phyloP scores from a whole-genome alignment of 2,888 invertebrate genomes.

The Cistogaster globosa region DNA sequence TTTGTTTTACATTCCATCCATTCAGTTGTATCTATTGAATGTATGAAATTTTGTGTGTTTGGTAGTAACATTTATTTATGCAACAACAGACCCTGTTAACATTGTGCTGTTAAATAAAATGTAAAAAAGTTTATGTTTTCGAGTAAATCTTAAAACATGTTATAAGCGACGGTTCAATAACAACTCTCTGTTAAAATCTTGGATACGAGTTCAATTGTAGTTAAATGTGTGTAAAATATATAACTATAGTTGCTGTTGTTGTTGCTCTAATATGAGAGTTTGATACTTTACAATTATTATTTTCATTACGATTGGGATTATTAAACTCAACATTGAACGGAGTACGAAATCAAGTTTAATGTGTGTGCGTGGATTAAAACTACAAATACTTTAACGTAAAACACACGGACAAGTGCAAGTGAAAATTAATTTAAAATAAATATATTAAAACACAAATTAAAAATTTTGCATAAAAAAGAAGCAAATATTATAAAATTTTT shows the following conservation, averaged over 20 bases:
- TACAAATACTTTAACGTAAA: constrained; percentile 22
- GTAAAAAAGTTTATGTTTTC: constrained; percentile 3
- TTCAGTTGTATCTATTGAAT: not conserved
- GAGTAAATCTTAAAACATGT: constrained; percentile 33
- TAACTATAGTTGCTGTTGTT: constrained; percentile 35
- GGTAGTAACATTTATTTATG: constrained; percentile 24
- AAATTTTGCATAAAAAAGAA: not conserved
- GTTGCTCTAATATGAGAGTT: constrained; percentile 12
- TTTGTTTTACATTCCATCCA: not conserved
- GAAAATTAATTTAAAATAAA: constrained; percentile 7
- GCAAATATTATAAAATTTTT: not conserved
- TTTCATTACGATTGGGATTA: constrained; percentile 43
- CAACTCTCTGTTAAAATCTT: constrained; percentile 34
- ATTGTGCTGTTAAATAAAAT: constrained; percentile 46
- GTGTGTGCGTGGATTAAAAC: constrained; percentile 40
- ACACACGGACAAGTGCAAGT: constrained; percentile 51
- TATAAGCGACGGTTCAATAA: not conserved
- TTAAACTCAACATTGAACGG: constrained; percentile 37
- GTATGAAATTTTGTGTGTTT: not conserved
- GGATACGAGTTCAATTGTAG: constrained; percentile 30
- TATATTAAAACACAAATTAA: constrained; percentile 2
- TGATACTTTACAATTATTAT: constrained; percentile 20
- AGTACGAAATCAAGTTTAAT: constrained; percentile 26
- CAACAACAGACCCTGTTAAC: constrained; percentile 41
- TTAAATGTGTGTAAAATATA: constrained; percentile 50